Evolutionary conservation across 2,888 invertebrate species (phyloP), one percentile per base, ranked within the genome.

Genomic region (Masnerella sp.): DNA sequence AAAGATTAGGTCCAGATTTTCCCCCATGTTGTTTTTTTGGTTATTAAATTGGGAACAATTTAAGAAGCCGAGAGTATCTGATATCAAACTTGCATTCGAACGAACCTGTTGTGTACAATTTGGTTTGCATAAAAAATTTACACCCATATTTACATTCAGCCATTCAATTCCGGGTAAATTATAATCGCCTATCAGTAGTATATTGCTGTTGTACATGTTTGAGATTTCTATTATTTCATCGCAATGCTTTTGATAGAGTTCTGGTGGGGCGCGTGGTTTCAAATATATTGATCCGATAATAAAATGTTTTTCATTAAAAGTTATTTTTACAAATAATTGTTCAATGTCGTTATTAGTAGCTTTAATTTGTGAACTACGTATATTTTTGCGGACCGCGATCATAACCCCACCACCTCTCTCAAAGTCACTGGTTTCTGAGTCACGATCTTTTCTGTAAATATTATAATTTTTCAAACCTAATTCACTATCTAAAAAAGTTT

Each of bases 391-490:
- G 11, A 42, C 18, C 0, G 40, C 40, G 8, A 32, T 30, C 1
- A 47, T 14, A 30, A 47, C 30, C 25, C n/a, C n/a, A n/a, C 40
- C 40, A 0, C 40, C 40, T 30, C 40, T 40, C 4, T 30, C 17
- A 12, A 1, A 42, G 0, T 18, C 5, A 40, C 54, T 42, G 1
- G 22, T 42, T 3, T 0, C 2, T 8, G 12, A 15, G 7, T 43
- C 17, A 8, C 58, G 28, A 22, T 58, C 58, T 9, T 34, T 22
- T 22, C 58, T 28, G 34, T 20, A 58, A 18, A 58, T 58, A 5
- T 43, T 25, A 34, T 25, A 58, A 5, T 58, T 43, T 14, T 8
- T 34, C 8, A 58, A 43, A 3, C 22, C 12, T 5, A 45, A 11
- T 45, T 58, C 43, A 3, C 25, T 14, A 11, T 32, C 38, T 0